Base-by-base conservation (phyloP, 2,113 vertebrate genomes). In the Heterotis niloticus region DNA sequence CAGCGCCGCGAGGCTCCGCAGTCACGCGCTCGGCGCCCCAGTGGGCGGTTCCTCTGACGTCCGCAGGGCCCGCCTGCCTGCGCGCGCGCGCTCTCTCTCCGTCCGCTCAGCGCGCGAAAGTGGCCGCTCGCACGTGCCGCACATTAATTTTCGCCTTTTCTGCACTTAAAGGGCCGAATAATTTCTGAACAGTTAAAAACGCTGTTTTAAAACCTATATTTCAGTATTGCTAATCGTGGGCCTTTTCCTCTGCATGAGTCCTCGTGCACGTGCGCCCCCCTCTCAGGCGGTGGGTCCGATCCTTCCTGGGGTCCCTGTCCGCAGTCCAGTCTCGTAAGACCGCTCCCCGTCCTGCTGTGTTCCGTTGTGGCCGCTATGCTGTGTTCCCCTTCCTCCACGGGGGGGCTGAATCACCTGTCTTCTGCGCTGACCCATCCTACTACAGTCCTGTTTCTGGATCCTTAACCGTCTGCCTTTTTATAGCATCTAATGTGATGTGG, bases 1-100 rank as follows among this genome's bases (percentile, higher is more conserved):
- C 80, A 81, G 57, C 34, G 34, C 34, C 7, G 70, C 54, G 84
- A 72, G 84, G 83, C 89, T 82, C 91, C 91, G 92, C 92, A 93
- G 91, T 93, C 92, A 93, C 91, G 92, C 92, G 87, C 87, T 87
- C 78, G 59, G 75, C 60, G 82, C 73, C 77, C 87, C 88, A 82
- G 89, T 91, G 80, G 87, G 88, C 85, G 87, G 87, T 75, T 60
- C 75, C 72, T 1, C 4, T 90, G 90, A 91, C 89, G 89, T 87
- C 81, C 79, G 56, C 29, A 29, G 78, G 85, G 80, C 69, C 65
- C 85, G 23, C 83, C 34, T 44, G 56, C 77, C 54, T 72, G 24
- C 76, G 1, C n/a, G 29, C 44, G 60, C 77, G 60, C 56, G 29
- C 57, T 24, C 68, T 68, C 1, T 76, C 81, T 78, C 17, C 83